Evolutionary conservation across 1,140 invertebrate species (phyloP).

Genomic region (Laodelphax striatellus): DNA sequence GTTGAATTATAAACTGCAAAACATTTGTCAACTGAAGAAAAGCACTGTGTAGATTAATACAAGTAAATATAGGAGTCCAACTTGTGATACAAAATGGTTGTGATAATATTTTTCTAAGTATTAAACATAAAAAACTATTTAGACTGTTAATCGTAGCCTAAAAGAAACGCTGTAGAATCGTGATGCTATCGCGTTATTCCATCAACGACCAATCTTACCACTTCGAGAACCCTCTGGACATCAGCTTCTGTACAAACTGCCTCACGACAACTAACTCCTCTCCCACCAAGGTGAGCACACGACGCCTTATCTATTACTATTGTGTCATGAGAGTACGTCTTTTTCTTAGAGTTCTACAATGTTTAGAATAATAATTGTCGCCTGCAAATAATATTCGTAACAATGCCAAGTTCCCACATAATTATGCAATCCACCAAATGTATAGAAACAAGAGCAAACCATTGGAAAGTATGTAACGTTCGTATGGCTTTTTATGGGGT

Average conservation of each 20-base stretch:
- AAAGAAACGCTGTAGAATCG: neutral
- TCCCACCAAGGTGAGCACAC: neutral
- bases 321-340: too few relatives aligned
- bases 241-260: neutral
- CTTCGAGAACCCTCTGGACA: too few relatives aligned
- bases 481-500: too few relatives aligned
- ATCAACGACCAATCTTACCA: too few relatives aligned
- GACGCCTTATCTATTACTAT: too few relatives aligned
- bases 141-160: neutral
- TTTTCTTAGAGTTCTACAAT: too few relatives aligned
- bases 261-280: neutral
- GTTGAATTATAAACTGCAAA: neutral
- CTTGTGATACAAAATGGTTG: constrained; percentile 15
- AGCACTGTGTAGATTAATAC: neutral
- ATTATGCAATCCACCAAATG: too few relatives aligned
- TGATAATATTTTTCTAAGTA: constrained; percentile 15
- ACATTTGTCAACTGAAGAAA: neutral
- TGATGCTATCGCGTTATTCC: neutral
- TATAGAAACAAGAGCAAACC: too few relatives aligned
- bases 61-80: constrained; percentile 8
- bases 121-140: neutral
- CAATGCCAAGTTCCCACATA: too few relatives aligned
- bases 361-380: too few relatives aligned
- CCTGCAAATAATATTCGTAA: too few relatives aligned
- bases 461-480: too few relatives aligned